Evolutionary conservation across 2,888 invertebrate species (phyloP).

Genomic region (Acanthosoma haemorrhoidale): DNA sequence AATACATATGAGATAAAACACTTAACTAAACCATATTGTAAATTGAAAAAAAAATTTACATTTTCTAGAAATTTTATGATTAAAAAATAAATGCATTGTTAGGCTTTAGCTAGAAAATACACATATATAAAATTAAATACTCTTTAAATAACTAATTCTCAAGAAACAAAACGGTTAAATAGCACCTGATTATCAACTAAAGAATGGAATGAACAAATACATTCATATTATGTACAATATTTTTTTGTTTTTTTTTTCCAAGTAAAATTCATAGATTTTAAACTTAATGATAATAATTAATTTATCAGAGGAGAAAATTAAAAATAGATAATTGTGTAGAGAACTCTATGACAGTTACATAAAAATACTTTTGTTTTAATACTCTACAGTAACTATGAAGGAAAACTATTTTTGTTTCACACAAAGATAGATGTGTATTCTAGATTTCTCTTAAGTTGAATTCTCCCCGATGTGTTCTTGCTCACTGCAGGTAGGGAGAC

Average conservation of each 20-base stretch:
- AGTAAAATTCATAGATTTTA: not conserved
- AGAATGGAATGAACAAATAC: not conserved
- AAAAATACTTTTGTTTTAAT: not conserved
- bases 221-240: not conserved
- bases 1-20: not conserved
- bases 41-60: not conserved
- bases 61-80: not conserved
- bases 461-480: not conserved
- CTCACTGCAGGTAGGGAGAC: not conserved
- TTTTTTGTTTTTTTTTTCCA: not conserved
- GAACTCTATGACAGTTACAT: not conserved
- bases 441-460: not conserved
- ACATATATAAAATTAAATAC: not conserved
- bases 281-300: not conserved
- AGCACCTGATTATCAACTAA: constrained; percentile 1
- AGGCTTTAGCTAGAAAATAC: not conserved
- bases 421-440: not conserved
- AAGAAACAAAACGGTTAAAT: not conserved
- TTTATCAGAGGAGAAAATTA: constrained; percentile 1
- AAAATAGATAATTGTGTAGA: not conserved
- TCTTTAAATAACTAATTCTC: not conserved
- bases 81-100: not conserved
- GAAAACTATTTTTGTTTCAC: not conserved
- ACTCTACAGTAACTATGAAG: not conserved
- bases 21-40: not conserved